phyloP scores from a whole-genome alignment of 2,797 vertebrate genomes.

The Pipistrellus nathusii region DNA sequence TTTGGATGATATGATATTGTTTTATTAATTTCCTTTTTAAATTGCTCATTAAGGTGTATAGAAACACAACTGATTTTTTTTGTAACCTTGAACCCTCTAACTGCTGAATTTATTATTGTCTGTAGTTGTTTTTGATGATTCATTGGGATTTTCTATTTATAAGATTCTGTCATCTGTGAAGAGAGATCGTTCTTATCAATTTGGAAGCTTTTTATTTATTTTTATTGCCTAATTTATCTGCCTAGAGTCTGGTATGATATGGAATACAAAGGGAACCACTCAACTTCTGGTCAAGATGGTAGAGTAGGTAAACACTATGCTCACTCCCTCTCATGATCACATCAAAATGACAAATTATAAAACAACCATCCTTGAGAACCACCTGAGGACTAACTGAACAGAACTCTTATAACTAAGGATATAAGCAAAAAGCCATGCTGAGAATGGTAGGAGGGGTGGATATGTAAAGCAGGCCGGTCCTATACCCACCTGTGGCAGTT shows the following conservation, averaged over 20 bases:
- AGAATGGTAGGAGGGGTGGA: not conserved
- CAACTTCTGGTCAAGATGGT: not conserved
- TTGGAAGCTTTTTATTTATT: not conserved
- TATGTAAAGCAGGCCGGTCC: not conserved
- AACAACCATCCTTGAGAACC: not conserved
- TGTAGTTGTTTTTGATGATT: not conserved
- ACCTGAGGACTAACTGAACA: not conserved
- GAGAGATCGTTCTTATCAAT: not conserved
- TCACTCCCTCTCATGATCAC: not conserved
- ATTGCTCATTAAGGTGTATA: not conserved
- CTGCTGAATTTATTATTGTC: not conserved
- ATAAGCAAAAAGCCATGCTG: not conserved
- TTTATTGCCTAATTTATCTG: not conserved
- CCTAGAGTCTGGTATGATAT: not conserved
- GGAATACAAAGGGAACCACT: not conserved
- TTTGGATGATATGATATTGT: not conserved
- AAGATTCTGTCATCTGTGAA: not conserved
- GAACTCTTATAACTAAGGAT: not conserved
- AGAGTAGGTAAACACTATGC: not conserved
- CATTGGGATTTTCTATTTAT: not conserved
- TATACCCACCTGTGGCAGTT: not conserved
- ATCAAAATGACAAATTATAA: not conserved
- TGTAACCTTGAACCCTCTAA: not conserved
- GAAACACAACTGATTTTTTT: not conserved
- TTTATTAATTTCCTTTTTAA: not conserved